phyloP scores from a whole-genome alignment of 2,113 vertebrate species.

The Haplochromis vanheusdeni region DNA sequence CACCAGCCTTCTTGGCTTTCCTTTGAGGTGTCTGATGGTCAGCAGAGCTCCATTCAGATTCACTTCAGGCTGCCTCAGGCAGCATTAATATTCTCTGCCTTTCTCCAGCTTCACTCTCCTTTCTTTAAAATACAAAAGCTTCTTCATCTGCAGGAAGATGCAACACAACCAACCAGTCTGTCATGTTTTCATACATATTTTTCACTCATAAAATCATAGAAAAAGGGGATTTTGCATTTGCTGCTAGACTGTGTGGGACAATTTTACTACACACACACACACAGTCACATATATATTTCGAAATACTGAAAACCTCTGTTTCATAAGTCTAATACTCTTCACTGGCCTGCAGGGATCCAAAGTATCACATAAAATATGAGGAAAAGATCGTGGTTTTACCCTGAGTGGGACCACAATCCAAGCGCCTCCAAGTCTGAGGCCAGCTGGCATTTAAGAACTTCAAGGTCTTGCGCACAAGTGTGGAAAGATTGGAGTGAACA shows the following conservation, averaged over 20 bases:
- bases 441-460: not conserved
- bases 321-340: not conserved
- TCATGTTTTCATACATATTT: not conserved
- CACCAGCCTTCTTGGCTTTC: not conserved
- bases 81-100: conserved; percentile 6
- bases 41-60: not conserved
- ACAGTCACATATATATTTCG: not conserved
- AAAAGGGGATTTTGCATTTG: not conserved
- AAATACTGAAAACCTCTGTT: not conserved
- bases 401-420: not conserved
- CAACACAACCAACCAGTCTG: not conserved
- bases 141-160: not conserved
- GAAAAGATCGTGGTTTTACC: not conserved
- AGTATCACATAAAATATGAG: not conserved
- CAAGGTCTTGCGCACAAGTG: not conserved
- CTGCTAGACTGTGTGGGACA: not conserved
- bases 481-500: not conserved
- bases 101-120: not conserved
- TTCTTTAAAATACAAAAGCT: not conserved
- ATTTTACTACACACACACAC: not conserved
- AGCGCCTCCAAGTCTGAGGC: accelerated
- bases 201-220: not conserved
- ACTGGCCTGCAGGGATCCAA: not conserved
- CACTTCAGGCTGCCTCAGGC: not conserved
- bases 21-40: not conserved